Base-by-base conservation (phyloP, 2,888 invertebrate species). In the Xanthia togata region DNA sequence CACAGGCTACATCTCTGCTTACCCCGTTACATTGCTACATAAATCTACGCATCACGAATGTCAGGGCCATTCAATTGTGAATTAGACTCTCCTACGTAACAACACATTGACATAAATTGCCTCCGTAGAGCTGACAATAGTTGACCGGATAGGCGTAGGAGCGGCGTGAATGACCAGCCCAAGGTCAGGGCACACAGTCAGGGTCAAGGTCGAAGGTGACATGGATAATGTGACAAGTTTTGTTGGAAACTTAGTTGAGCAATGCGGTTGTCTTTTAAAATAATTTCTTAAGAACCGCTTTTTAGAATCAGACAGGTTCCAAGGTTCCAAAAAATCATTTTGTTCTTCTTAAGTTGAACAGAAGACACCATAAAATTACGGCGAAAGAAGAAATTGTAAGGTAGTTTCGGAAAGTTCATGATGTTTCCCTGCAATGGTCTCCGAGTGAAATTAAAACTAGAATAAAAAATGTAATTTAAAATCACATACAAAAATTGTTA, bases 81-180 rank as follows among this genome's bases (percentile, higher is more conserved):
- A 55, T 70, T 72, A 84, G 81, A 72, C 64, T 63, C 62, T 71
- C 41, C 63, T 71, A 81, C 67, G 63, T 35, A 70, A 70, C 76
- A 62, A 35, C 60, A 63, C 77, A 83, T 64, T 76, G 57, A 64
- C 73, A 78, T 71, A 70, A 86, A 85, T 86, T 87, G 81, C 53
- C 74, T 83, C 73, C 75, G 84, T 76, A 83, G 80, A 81, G 72
- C 68, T 72, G 35, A 88, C 84, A 88, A 88, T 88, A 87, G 86
- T 76, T 71, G 80, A 35, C 88, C 88, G 88, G 87, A 87, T 84
- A 88, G 87, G 88, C 82, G 87, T 88, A 88, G 88, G 88, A 86
- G 84, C 73, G 73, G 65, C 76, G 87, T 79, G 78, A 83, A 81
- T 59, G 82, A 79, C 83, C 81, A 62, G 63, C 50, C 38, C 80